These are phyloP conservation scores for Echeneis naucrates DNA, from an alignment of 2,797 vertebrate genomes.

Conservation along the genomic window DNA sequence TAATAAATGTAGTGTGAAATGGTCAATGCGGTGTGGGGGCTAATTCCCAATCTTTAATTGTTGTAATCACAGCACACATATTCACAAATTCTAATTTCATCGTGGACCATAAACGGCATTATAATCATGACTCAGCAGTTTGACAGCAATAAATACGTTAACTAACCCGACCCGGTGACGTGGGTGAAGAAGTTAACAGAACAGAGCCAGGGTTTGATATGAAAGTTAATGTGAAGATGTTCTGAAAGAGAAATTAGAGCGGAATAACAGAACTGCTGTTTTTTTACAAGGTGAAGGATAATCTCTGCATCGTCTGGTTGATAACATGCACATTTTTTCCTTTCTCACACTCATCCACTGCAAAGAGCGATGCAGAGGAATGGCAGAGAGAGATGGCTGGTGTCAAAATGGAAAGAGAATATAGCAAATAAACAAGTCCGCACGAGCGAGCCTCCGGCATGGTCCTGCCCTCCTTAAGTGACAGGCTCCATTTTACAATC, in stretches of 20 bases:
- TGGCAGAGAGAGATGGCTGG: background rate
- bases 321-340: background rate
- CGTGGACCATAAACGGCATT: background rate
- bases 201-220: background rate
- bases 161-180: background rate
- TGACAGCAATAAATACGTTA: background rate
- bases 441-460: background rate
- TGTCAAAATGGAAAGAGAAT: background rate
- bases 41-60: background rate
- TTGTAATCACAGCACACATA: no score
- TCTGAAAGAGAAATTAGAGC: no score
- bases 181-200: background rate
- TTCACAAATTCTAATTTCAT: background rate
- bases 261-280: no score
- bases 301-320: background rate
- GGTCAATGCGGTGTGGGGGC: background rate
- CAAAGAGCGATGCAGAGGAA: background rate
- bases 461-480: background rate
- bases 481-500: background rate
- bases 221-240: no score
- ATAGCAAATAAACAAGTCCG: constrained; percentile 2
- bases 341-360: background rate
- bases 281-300: background rate
- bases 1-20: background rate
- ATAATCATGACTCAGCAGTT: background rate